Evolutionary conservation across 2,797 vertebrate genomes (phyloP).

Genomic region (Falco novaeseelandiae): DNA sequence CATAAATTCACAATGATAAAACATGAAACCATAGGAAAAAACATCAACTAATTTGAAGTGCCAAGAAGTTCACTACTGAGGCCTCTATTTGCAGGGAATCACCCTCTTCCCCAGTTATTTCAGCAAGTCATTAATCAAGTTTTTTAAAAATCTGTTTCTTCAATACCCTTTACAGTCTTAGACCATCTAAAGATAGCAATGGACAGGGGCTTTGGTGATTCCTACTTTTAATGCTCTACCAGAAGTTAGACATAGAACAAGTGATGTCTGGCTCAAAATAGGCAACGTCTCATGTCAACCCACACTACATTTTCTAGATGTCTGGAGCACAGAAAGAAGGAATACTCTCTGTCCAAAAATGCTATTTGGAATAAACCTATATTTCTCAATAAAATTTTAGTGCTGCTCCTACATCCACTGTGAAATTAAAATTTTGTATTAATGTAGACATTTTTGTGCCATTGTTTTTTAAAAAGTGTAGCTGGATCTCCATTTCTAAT

Average conservation of each 20-base stretch:
- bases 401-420: not conserved
- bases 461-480: not conserved
- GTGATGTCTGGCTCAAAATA: not conserved
- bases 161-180: not conserved
- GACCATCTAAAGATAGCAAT: not conserved
- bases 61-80: not conserved
- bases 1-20: not conserved
- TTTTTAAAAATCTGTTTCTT: not conserved
- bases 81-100: not conserved
- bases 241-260: not conserved
- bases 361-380: not conserved
- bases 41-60: not conserved
- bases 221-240: not conserved
- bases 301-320: not conserved
- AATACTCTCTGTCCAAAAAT: not conserved
- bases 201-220: not conserved
- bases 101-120: not conserved
- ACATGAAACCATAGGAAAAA: fast-evolving
- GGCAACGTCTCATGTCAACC: not conserved
- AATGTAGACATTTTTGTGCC: not conserved
- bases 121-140: not conserved
- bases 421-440: not conserved
- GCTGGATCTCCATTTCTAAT: not conserved
- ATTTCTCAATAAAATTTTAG: not conserved
- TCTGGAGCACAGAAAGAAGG: not conserved